Percentiles rank a stretch among this genome's conserved stretches.
phyloP scores from a whole-genome alignment of 2,113 vertebrate genomes.

The Oryzias javanicus region DNA sequence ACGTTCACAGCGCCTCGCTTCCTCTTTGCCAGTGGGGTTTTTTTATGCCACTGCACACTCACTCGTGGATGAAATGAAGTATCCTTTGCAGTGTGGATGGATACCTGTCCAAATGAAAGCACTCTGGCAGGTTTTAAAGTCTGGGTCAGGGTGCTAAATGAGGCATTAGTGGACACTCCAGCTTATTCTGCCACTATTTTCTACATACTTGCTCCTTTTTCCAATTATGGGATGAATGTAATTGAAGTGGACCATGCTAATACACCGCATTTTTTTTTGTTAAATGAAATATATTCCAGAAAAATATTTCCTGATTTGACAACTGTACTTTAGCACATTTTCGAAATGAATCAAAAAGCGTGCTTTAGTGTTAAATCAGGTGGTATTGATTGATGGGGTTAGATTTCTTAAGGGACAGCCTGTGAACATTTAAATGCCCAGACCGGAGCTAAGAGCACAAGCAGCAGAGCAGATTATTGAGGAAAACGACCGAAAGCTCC shows the following conservation, averaged over 20 bases:
- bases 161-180: slow-evolving; percentile 42
- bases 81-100: slow-evolving; percentile 61
- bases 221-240: not conserved
- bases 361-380: slow-evolving; percentile 31
- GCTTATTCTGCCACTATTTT: slow-evolving; percentile 13
- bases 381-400: slow-evolving; percentile 62
- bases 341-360: slow-evolving; percentile 14
- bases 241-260: not conserved
- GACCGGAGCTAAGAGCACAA: slow-evolving; percentile 41
- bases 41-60: slow-evolving; percentile 48
- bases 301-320: not conserved
- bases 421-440: slow-evolving; percentile 52
- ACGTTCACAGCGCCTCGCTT: slow-evolving; percentile 15
- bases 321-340: not conserved
- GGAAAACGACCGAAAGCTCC: slow-evolving; percentile 43
- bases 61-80: slow-evolving; percentile 77
- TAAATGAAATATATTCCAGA: not conserved
- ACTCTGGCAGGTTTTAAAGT: slow-evolving; percentile 62
- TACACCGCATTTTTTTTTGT: not conserved
- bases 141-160: slow-evolving; percentile 56
- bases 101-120: slow-evolving; percentile 65
- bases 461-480: slow-evolving; percentile 64
- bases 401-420: slow-evolving; percentile 44
- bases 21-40: slow-evolving; percentile 18
- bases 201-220: slow-evolving; percentile 13